A percentile compares a stretch with the other conserved stretches of the same genome.
Conservation (phyloP, 2,797 vertebrate species). For the Hemitrygon akajei region DNA sequence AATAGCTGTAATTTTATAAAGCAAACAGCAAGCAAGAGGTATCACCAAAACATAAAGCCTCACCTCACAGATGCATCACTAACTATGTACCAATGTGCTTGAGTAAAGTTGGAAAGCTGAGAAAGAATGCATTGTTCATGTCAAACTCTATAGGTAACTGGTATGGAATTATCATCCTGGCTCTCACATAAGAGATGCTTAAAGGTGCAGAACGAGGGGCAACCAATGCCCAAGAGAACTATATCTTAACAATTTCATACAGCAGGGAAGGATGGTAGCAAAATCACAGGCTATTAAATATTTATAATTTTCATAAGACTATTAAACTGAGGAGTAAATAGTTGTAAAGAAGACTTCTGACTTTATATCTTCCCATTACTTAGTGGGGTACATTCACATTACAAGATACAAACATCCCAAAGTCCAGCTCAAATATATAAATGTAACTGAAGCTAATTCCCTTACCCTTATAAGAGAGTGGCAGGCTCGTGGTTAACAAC, state of each 20-base stretch:
- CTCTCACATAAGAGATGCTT: background rate
- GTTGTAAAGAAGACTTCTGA: background rate
- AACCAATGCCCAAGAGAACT: background rate
- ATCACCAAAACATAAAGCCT: background rate
- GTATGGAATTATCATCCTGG: background rate
- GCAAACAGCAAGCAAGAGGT: background rate
- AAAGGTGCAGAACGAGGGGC: too few relatives aligned
- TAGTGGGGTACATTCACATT: background rate
- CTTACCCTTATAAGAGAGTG: background rate
- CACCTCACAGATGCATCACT: background rate
- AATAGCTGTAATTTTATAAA: slow-evolving; percentile 13
- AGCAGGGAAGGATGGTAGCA: background rate
- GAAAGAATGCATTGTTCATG: background rate
- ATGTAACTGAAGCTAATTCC: background rate
- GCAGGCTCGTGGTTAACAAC: background rate
- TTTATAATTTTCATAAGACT: too few relatives aligned
- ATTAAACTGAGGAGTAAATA: background rate
- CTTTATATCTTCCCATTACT: background rate
- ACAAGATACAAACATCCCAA: background rate
- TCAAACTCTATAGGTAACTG: background rate
- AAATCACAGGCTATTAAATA: background rate
- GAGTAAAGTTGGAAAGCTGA: background rate
- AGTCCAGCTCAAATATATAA: background rate
- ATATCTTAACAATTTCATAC: background rate
- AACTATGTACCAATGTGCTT: too few relatives aligned